Percentiles rank a stretch among this genome's conserved stretches.
Evolutionary conservation across 2,888 invertebrate genomes (phyloP).

Genomic region (Mechanitis messenoides): DNA sequence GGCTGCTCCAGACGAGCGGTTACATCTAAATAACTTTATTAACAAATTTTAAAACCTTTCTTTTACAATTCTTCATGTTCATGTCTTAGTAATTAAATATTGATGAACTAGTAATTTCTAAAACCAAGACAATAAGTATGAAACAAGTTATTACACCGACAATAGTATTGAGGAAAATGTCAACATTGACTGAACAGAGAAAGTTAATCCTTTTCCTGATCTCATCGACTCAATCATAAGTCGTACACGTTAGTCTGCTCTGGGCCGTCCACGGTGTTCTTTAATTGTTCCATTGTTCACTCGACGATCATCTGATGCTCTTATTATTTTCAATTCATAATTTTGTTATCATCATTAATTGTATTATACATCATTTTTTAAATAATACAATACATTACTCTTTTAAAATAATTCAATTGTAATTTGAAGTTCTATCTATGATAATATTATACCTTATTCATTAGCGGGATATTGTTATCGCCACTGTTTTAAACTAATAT

Average conservation of each 20-base stretch:
- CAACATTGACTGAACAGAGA: background rate
- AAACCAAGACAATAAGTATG: too few relatives aligned
- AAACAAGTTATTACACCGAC: too few relatives aligned
- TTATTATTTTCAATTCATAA: slow-evolving; percentile 18
- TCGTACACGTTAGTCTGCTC: slow-evolving; percentile 39
- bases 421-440: too few relatives aligned
- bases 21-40: slow-evolving; percentile 1
- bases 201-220: slow-evolving; percentile 27
- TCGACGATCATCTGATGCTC: slow-evolving; percentile 31
- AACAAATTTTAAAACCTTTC: too few relatives aligned
- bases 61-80: background rate
- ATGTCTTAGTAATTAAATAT: background rate
- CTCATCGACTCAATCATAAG: slow-evolving; percentile 26
- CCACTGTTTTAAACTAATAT: slow-evolving; percentile 8
- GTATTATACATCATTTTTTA: too few relatives aligned
- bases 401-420: background rate
- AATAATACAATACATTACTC: background rate
- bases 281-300: slow-evolving; percentile 66
- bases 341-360: slow-evolving; percentile 17
- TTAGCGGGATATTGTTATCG: background rate
- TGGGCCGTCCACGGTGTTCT: slow-evolving; percentile 63
- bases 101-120: too few relatives aligned
- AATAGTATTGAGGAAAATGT: background rate
- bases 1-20: slow-evolving; percentile 40
- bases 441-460: too few relatives aligned